These are phyloP conservation scores for Molossus molossus DNA, from an alignment of 2,797 vertebrate genomes.

Conservation along the genomic window DNA sequence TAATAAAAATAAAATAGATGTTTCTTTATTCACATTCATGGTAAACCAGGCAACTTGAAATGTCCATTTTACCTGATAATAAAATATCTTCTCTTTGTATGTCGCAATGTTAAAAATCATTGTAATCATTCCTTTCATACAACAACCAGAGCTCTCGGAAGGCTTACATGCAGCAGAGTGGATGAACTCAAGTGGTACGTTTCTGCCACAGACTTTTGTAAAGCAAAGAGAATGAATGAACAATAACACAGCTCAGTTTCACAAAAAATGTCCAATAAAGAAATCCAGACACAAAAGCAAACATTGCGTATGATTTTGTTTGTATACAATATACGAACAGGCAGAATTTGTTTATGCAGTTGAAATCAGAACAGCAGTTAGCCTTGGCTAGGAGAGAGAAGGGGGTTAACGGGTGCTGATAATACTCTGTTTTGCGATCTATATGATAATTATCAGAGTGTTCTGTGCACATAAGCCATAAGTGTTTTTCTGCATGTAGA, in stretches of 20 bases:
- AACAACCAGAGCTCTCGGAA: neutral
- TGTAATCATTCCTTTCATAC: neutral
- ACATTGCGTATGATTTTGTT: neutral
- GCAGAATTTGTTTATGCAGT: neutral
- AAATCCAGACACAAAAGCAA: neutral
- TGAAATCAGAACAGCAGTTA: neutral
- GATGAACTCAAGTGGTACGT: neutral
- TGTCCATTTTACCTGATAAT: slow-evolving; percentile 27
- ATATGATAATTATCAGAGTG: slow-evolving; percentile 51
- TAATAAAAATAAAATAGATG: slow-evolving; percentile 48
- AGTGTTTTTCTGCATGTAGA: slow-evolving; percentile 66
- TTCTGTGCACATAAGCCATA: neutral
- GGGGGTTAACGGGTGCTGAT: neutral
- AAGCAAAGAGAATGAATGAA: neutral
- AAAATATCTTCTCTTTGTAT: slow-evolving; percentile 23
- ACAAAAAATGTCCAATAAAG: neutral
- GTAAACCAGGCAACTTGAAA: slow-evolving; percentile 30
- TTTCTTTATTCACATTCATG: slow-evolving; percentile 16
- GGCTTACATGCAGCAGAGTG: neutral
- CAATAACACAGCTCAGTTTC: neutral
- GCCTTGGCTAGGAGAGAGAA: neutral
- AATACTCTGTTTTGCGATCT: slow-evolving; percentile 7
- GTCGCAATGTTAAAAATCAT: neutral
- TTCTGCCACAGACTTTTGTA: neutral
- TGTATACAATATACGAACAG: neutral